Base-by-base conservation (phyloP, 1,140 invertebrate genomes). In the Drosophila sucinea region DNA sequence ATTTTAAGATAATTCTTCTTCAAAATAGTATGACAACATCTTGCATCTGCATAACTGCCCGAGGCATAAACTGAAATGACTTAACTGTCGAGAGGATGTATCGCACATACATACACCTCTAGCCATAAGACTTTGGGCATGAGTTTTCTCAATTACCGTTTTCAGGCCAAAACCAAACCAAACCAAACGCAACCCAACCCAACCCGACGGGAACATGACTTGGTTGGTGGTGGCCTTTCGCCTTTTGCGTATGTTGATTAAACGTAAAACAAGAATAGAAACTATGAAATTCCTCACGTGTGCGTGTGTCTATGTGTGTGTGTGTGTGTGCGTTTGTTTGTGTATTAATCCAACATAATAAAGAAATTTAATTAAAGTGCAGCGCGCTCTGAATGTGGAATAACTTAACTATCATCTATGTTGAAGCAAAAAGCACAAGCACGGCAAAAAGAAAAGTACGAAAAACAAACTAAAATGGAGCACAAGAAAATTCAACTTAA, bases 331-430 rank as follows among this genome's bases (percentile, higher is more conserved):
- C 47, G 60, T 60, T 58, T 44, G 33, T 79, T 65, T 81, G 74
- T 80, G 73, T 80, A 87, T 87, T 87, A 87, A 87, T 89, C 84
- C 84, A 89, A 89, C 84, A 87, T 87, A 87, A 87, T 87, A 89
- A 87, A 89, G 84, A 87, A 87, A 87, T 87, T 87, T 87, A 87
- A 87, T 87, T 87, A 87, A 87, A 87, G 84, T 87, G 84, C 84
- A 87, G 84, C 79, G 79, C 79, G 77, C 62, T 71, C 76, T 77
- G 83, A 87, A 87, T 87, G 77, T 79, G 67, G 73, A 87, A 87
- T 87, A 67, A 70, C 70, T 85, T 60, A 54, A 67, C 61, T 71
- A 25, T 60, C 51, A 54, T 29, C 55, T 29, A 60, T 25, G 23
- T 3, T 3, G 29, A 40, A 44, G 3, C n/a, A 29, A 44, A 17